These are phyloP conservation scores for Eunapius fragilis DNA, from an alignment of 37 sponge, comb jelly and placozoan genomes.

Conservation along the genomic window DNA sequence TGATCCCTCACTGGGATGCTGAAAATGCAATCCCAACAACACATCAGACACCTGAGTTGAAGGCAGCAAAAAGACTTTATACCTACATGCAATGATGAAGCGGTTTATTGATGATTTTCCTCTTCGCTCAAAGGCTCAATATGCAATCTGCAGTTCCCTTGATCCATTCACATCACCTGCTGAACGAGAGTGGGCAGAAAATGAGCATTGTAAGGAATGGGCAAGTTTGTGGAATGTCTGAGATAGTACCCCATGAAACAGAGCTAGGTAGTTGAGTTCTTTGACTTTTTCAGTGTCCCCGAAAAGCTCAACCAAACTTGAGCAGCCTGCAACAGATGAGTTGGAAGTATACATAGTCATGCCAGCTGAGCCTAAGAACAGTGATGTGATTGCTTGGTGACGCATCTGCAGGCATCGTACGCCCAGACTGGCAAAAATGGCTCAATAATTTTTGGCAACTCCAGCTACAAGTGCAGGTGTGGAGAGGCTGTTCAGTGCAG, in stretches of 20 bases:
- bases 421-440: neutral
- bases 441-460: neutral
- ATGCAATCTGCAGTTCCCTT: neutral
- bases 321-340: neutral
- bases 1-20: neutral
- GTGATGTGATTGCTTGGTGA: neutral
- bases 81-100: neutral
- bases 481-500: neutral
- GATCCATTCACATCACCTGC: neutral
- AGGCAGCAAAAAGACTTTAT: neutral
- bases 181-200: neutral
- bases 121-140: neutral
- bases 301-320: neutral
- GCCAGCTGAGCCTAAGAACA: neutral
- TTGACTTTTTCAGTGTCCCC: neutral
- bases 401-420: neutral
- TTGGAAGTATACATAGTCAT: neutral
- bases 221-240: neutral
- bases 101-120: neutral
- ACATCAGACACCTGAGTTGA: neutral
- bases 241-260: neutral
- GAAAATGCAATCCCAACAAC: neutral
- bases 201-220: neutral
- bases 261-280: neutral
- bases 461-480: neutral